phyloP scores from a whole-genome alignment of 1,140 invertebrate genomes.

The Mamestra configurata region DNA sequence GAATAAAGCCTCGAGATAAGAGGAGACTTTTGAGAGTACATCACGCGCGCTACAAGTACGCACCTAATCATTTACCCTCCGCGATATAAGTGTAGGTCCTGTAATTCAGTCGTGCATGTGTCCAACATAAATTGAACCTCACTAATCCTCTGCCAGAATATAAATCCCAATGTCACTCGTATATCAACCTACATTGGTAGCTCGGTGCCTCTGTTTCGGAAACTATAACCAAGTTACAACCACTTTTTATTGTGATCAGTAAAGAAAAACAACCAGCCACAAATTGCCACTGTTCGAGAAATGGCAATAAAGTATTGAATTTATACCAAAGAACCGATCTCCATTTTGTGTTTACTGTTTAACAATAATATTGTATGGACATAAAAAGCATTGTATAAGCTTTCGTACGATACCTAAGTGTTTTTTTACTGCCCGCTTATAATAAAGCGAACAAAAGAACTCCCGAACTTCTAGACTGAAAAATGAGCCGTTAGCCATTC shows the following conservation, averaged over 20 bases:
- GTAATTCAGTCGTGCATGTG: slow-evolving; percentile 51
- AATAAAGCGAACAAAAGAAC: slow-evolving; percentile 2
- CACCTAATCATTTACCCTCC: slow-evolving; percentile 60
- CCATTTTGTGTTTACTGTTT: background rate
- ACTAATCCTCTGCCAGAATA: background rate
- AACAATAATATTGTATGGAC: background rate
- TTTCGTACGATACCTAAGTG: background rate
- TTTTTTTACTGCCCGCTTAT: slow-evolving; percentile 7
- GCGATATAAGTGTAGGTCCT: slow-evolving; percentile 41
- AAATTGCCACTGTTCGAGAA: slow-evolving; percentile 52
- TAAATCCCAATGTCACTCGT: background rate
- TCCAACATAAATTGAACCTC: slow-evolving; percentile 32
- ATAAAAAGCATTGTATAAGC: background rate
- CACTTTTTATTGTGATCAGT: slow-evolving; percentile 63
- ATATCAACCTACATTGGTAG: background rate
- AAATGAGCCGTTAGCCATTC: slow-evolving; percentile 33
- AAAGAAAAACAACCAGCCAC: slow-evolving; percentile 60
- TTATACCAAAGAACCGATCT: background rate
- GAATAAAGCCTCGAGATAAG: slow-evolving; percentile 22
- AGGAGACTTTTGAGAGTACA: slow-evolving; percentile 48
- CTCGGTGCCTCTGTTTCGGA: slow-evolving; percentile 48
- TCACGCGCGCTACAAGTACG: slow-evolving; percentile 53
- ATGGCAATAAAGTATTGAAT: slow-evolving; percentile 28
- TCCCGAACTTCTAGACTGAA: slow-evolving; percentile 20
- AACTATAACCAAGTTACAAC: slow-evolving; percentile 58